Evolutionary conservation across 2,888 invertebrate genomes (phyloP), one percentile per base, ranked within the genome.

Genomic region (Diarsia mendica): DNA sequence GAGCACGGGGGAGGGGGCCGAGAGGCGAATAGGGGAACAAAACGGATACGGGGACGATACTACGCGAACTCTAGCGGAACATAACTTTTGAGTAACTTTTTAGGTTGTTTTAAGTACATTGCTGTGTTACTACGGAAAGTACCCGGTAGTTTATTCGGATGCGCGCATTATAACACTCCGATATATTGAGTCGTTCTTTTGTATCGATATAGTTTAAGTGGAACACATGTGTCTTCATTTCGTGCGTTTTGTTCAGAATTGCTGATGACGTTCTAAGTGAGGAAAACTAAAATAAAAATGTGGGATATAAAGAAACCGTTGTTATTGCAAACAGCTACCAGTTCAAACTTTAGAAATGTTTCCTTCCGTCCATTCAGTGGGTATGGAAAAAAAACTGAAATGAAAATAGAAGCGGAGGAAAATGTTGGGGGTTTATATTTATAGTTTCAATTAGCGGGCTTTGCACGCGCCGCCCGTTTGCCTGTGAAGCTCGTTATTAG

Each of bases 371-470:
- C 84, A 88, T 88, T 90, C 88, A 79, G 76, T 60, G 84, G 89
- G 85, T 88, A 83, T 75, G 86, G 80, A 87, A 90, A 91, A 90
- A 92, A 90, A 87, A 87, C 87, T 85, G 86, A 87, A 89, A 91
- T 89, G 91, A 92, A 93, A 94, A 93, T 92, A 92, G 89, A 89
- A 86, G 90, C 89, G 87, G 86, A 90, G 90, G 87, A 92, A 93
- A 93, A 92, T 90, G 92, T 90, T 92, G 89, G 90, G 88, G 90
- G 86, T 90, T 93, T 92, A 93, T 95, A 95, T 95, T 95, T 95
- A 95, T 95, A 94, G 95, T 95, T 95, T 95, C 94, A 95, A 95
- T 95, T 95, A 95, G 92, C 92, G 91, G 64, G 91, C 89, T 92
- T 92, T 89, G 93, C 94, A 94, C 92, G 93, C 93, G 89, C 89